Conservation (phyloP, 1,140 invertebrate species). For the Cyclargus thomasi region DNA sequence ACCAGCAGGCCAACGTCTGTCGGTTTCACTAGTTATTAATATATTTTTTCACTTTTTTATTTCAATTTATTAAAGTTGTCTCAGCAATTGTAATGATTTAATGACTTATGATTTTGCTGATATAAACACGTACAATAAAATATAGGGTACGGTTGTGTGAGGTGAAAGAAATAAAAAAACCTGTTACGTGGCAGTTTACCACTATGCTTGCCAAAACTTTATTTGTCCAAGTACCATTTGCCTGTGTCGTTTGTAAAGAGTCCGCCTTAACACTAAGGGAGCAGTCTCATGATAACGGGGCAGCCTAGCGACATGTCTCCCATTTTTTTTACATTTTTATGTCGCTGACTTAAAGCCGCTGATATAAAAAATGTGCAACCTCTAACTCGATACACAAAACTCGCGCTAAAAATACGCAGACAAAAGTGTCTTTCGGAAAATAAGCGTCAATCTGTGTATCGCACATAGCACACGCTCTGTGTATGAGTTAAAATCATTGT, state of each 20-base stretch:
- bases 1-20: too few relatives aligned
- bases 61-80: too few relatives aligned
- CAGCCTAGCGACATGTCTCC: constrained; percentile 50
- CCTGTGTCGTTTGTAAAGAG: constrained; percentile 50
- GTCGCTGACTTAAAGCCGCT: constrained; percentile 50
- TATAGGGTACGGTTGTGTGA: too few relatives aligned
- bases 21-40: too few relatives aligned
- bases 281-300: constrained; percentile 60
- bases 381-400: constrained; percentile 60
- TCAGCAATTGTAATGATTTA: too few relatives aligned
- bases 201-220: constrained; percentile 60
- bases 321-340: constrained; percentile 45
- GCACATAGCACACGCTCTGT: constrained; percentile 53
- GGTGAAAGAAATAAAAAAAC: constrained; percentile 33
- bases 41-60: too few relatives aligned
- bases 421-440: constrained; percentile 18
- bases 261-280: constrained; percentile 56
- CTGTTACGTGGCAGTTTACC: constrained; percentile 50
- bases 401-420: constrained; percentile 59
- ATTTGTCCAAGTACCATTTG: constrained; percentile 60
- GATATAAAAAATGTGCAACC: constrained; percentile 69
- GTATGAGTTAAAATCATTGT: constrained; percentile 42
- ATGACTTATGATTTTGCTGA: too few relatives aligned
- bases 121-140: too few relatives aligned
- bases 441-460: constrained; percentile 48